Percentiles rank a stretch among this genome's conserved stretches.
Conservation (phyloP, 2,797 vertebrate genomes). For the Scleropages formosus region DNA sequence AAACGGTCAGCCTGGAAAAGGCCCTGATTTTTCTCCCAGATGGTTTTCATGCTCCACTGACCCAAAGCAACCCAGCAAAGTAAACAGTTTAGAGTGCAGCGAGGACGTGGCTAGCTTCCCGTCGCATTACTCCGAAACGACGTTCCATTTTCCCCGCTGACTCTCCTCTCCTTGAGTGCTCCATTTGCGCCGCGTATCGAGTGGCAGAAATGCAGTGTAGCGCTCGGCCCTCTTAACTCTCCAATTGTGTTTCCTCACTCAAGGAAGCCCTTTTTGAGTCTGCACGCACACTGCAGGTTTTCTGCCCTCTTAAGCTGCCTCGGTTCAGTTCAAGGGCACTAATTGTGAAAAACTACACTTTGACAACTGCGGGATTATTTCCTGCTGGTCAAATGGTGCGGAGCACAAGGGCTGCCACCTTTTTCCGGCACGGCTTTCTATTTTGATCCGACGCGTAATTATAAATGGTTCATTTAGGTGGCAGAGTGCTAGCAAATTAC, state of each 20-base stretch:
- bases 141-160: not conserved
- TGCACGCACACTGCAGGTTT: too few species aligned
- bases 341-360: not conserved
- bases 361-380: not conserved
- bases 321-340: not conserved
- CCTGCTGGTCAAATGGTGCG: not conserved
- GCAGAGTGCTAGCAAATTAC: not conserved
- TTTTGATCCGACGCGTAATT: constrained; percentile 15
- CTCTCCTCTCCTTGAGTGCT: not conserved
- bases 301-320: constrained; percentile 4
- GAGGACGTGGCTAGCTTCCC: not conserved
- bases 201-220: too few species aligned
- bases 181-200: not conserved
- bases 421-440: not conserved
- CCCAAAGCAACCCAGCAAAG: constrained; percentile 10
- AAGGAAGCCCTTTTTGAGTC: not conserved
- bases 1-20: not conserved
- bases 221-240: not conserved
- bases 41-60: constrained; percentile 22
- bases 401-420: not conserved
- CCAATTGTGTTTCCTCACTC: not conserved
- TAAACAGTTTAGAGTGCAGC: constrained; percentile 14
- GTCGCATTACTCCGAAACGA: not conserved
- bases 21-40: constrained; percentile 6
- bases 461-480: constrained; percentile 5